Conservation (phyloP, 2,113 vertebrate species). For the Salvelinus fontinalis region DNA sequence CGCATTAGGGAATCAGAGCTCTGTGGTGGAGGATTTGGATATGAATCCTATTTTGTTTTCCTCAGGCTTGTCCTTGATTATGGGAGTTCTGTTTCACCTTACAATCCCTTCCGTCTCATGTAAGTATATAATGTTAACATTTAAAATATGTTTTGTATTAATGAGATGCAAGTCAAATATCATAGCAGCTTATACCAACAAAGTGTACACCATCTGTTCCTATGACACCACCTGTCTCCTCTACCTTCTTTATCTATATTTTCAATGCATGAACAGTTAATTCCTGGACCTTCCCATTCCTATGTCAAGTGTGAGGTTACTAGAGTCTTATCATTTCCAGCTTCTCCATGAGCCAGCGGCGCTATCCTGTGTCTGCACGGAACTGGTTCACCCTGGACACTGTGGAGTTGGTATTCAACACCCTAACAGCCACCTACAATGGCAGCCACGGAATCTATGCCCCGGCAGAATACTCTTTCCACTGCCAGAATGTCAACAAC, state of each 20-base stretch:
- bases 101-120: constrained; percentile 50
- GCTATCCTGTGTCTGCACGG: constrained; percentile 77
- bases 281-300: no score
- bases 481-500: constrained; percentile 76
- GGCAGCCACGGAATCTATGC: constrained; percentile 70
- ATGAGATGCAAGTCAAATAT: no score
- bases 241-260: no score
- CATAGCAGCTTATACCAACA: no score
- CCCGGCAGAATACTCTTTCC: constrained; percentile 84
- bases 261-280: no score
- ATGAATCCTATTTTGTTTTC: background rate
- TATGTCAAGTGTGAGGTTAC: no score
- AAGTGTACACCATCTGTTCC: no score
- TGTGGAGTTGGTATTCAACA: constrained; percentile 62
- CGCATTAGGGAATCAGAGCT: no score
- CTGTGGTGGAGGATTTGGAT: background rate
- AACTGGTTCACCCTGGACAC: constrained; percentile 79
- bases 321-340: constrained; percentile 52
- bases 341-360: constrained; percentile 72
- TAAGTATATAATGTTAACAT: constrained; percentile 47
- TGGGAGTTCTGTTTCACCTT: background rate
- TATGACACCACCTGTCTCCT: no score
- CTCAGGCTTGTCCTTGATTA: constrained; percentile 73
- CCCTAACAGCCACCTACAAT: constrained; percentile 52
- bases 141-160: no score